These are phyloP conservation scores for Drosophila yooni DNA, from an alignment of 2,888 invertebrate species.

Conservation along the genomic window DNA sequence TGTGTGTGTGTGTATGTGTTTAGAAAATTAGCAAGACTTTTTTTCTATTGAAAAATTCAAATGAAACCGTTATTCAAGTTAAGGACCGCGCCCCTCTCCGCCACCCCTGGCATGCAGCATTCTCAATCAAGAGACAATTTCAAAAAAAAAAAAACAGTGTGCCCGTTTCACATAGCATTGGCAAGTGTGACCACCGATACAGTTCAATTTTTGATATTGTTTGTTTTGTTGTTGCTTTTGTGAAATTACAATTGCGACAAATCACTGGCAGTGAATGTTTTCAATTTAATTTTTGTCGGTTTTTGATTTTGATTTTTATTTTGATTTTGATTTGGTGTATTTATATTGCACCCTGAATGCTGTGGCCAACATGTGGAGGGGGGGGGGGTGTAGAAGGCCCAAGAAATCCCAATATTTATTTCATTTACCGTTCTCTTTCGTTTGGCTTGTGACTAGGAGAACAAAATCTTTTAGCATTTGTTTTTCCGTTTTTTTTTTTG, in stretches of 20 bases:
- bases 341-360: not conserved
- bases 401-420: slow-evolving; percentile 8
- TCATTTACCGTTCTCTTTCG: slow-evolving; percentile 14
- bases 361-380: not conserved
- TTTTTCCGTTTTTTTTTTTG: slow-evolving; percentile 2
- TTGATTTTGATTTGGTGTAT: not conserved
- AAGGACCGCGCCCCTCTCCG: not conserved
- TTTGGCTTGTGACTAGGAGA: slow-evolving; percentile 32
- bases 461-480: slow-evolving; percentile 4
- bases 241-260: not conserved
- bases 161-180: slow-evolving; percentile 1
- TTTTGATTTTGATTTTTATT: not conserved
- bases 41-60: slow-evolving; percentile 32
- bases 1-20: not conserved
- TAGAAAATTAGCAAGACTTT: slow-evolving; percentile 27
- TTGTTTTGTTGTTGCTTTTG: not conserved
- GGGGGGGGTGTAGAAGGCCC: not conserved
- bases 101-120: not conserved
- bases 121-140: not conserved
- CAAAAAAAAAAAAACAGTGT: not conserved
- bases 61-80: slow-evolving; percentile 45
- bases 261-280: not conserved
- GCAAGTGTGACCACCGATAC: not conserved
- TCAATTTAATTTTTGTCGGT: not conserved
- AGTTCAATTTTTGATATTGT: not conserved